Conservation (phyloP, 2,797 vertebrate species). For the Morelia viridis region DNA sequence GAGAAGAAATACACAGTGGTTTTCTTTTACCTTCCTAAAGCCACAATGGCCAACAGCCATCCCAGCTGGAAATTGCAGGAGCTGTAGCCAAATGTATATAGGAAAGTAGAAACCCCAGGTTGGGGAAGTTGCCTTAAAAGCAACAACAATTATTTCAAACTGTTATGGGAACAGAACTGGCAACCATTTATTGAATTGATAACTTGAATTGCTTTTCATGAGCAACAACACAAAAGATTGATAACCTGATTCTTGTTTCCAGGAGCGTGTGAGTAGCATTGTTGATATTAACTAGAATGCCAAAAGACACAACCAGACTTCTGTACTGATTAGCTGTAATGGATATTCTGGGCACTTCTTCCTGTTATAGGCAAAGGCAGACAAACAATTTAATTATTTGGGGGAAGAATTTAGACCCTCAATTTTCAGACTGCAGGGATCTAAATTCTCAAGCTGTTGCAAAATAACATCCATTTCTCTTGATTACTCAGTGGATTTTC, state of each 20-base stretch:
- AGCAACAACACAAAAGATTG: constrained; percentile 54
- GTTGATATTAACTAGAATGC: constrained; percentile 33
- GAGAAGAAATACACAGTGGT: neutral
- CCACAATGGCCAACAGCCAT: neutral
- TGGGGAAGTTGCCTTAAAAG: neutral
- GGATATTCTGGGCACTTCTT: constrained; percentile 41
- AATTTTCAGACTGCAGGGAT: constrained; percentile 47
- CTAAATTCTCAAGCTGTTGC: constrained; percentile 42
- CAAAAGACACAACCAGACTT: constrained; percentile 49
- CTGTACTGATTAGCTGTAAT: constrained; percentile 57
- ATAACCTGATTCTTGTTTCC: constrained; percentile 59
- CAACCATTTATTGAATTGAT: constrained; percentile 47
- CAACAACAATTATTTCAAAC: constrained; percentile 41
- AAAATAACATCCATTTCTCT: constrained; percentile 53
- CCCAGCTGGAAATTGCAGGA: neutral
- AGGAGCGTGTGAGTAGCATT: constrained; percentile 28
- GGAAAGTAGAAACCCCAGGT: neutral
- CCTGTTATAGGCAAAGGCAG: constrained; percentile 54
- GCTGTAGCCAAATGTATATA: neutral
- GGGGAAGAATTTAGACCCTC: constrained; percentile 48
- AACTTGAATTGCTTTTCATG: constrained; percentile 50
- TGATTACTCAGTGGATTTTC: constrained; percentile 60
- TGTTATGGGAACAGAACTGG: constrained; percentile 30
- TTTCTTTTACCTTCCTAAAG: neutral
- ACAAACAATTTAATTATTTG: constrained; percentile 62